phyloP scores from a whole-genome alignment of 2,113 vertebrate species.

The Ameiurus melas region DNA sequence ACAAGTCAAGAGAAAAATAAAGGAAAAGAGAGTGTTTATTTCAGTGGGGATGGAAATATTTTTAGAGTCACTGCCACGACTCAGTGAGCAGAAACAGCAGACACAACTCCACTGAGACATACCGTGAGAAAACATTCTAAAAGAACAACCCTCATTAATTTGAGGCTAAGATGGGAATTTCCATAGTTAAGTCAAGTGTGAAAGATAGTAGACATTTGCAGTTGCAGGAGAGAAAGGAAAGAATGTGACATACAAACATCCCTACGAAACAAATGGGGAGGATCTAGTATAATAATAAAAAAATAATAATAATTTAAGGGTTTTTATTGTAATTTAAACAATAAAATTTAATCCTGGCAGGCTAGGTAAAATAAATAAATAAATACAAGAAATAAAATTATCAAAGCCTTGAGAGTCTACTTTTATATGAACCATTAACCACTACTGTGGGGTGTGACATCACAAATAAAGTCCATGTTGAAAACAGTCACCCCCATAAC shows the following conservation, averaged over 20 bases:
- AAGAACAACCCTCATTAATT: background rate
- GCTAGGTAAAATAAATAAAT: too few species aligned
- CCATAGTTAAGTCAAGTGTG: background rate
- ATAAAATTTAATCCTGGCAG: too few species aligned
- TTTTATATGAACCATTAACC: too few species aligned
- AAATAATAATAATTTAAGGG: too few species aligned
- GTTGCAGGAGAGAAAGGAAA: background rate
- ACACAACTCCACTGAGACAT: conserved; percentile 4
- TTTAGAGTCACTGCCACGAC: conserved; percentile 34
- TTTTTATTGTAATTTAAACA: too few species aligned
- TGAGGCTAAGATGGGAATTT: background rate
- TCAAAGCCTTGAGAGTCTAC: too few species aligned
- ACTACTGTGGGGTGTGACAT: too few species aligned
- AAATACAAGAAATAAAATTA: too few species aligned
- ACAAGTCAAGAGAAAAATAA: background rate
- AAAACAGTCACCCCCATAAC: too few species aligned
- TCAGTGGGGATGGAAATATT: conserved; percentile 29
- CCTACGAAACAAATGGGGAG: background rate
- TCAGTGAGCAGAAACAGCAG: conserved; percentile 10
- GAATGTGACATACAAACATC: background rate
- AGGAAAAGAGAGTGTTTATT: background rate
- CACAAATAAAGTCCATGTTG: too few species aligned
- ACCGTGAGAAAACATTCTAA: too few species aligned
- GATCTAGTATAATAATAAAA: background rate
- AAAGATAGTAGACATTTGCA: background rate